A percentile compares a stretch with the other conserved stretches of the same genome.
Evolutionary conservation across 2,797 vertebrate genomes (phyloP).

Genomic region (Paramormyrops hopkinsi): DNA sequence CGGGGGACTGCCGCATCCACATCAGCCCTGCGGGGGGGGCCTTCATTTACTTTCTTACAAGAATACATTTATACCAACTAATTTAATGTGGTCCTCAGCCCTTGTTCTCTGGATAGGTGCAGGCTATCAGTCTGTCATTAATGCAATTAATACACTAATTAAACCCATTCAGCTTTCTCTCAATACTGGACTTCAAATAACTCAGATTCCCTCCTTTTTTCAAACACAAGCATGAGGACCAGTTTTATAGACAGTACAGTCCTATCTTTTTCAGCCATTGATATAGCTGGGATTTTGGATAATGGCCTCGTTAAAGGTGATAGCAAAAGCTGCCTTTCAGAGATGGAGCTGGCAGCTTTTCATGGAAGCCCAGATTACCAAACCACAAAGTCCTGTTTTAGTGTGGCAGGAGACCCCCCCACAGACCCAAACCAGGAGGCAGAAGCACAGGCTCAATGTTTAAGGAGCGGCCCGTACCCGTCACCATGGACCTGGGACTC

Average conservation of each 20-base stretch:
- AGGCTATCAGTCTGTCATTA: not conserved
- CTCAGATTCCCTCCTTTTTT: not conserved
- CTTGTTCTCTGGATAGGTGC: not conserved
- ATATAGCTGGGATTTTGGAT: not conserved
- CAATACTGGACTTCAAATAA: not conserved
- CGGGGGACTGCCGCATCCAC: slow-evolving; percentile 82
- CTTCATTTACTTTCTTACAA: not conserved
- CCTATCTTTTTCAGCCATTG: not conserved
- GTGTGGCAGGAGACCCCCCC: not conserved
- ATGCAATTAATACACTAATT: not conserved
- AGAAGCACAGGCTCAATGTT: not conserved
- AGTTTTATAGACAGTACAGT: not conserved
- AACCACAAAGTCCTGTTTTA: not conserved
- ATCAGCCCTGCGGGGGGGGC: slow-evolving; percentile 70
- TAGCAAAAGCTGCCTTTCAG: not conserved
- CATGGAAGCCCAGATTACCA: not conserved
- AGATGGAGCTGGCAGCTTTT: not conserved
- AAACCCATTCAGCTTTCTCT: not conserved
- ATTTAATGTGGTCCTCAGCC: not conserved
- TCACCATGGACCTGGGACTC: slow-evolving; percentile 71
- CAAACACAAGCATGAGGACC: not conserved
- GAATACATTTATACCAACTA: not conserved
- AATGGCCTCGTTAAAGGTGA: not conserved
- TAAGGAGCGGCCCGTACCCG: slow-evolving; percentile 56
- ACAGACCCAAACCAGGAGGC: not conserved